phyloP scores from a whole-genome alignment of 2,888 invertebrate genomes.

The Xestobium rufovillosum region DNA sequence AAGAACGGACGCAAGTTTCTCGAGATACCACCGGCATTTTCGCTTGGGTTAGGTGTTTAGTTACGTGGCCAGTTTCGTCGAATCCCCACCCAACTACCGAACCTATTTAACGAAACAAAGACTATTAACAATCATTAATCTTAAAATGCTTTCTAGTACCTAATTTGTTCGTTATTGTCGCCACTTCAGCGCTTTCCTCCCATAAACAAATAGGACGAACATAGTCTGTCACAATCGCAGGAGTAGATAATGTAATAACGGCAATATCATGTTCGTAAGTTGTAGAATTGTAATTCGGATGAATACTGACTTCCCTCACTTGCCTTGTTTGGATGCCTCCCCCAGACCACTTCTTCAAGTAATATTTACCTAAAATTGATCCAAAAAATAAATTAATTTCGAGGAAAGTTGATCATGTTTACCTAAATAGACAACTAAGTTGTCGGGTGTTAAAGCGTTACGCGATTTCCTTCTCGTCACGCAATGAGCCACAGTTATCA shows the following conservation, averaged over 20 bases:
- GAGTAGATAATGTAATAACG: conserved; percentile 30
- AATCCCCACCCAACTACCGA: conserved; percentile 46
- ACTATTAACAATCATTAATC: neutral
- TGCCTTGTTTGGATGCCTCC: conserved; percentile 38
- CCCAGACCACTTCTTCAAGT: conserved; percentile 37
- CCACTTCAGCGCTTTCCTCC: conserved; percentile 28
- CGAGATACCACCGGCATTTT: conserved; percentile 55
- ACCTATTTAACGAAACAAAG: conserved; percentile 27
- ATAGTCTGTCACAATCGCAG: conserved; percentile 34
- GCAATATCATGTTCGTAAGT: conserved; percentile 37
- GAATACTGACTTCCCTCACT: conserved; percentile 32
- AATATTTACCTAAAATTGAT: conserved; percentile 36
- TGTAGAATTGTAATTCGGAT: conserved; percentile 34
- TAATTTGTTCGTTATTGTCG: conserved; percentile 26
- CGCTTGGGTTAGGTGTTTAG: conserved; percentile 51
- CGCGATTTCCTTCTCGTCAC: conserved; percentile 32
- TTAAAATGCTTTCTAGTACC: too few species aligned
- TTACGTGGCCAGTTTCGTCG: conserved; percentile 51
- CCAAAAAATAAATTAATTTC: too few species aligned
- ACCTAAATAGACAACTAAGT: conserved; percentile 35
- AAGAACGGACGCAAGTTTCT: conserved; percentile 53
- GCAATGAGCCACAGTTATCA: conserved; percentile 39
- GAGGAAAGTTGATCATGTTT: too few species aligned
- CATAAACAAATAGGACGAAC: conserved; percentile 39
- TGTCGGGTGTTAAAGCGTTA: conserved; percentile 27